A percentile compares a stretch with the other conserved stretches of the same genome.
These are phyloP conservation scores for Brotula barbata DNA, from an alignment of 2,797 vertebrate genomes.

Conservation along the genomic window DNA sequence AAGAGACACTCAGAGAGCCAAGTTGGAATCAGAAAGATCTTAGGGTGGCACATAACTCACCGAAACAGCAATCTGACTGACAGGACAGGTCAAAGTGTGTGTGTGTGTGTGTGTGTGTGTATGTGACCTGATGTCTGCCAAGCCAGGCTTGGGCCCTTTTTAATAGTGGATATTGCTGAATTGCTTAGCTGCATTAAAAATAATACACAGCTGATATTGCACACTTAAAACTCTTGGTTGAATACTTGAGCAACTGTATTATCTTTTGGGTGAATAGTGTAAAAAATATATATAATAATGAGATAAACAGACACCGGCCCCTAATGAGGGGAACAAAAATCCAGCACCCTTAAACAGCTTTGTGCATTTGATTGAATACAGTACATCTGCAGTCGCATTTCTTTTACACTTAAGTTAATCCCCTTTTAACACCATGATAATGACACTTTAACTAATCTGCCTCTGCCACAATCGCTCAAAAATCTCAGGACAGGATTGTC, in stretches of 20 bases:
- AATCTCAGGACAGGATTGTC: too few relatives aligned
- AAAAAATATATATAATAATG: neutral
- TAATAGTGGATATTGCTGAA: conserved; percentile 28
- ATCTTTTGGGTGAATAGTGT: neutral
- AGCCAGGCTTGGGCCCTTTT: conserved; percentile 56
- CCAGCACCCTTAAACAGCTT: conserved; percentile 7
- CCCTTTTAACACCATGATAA: neutral
- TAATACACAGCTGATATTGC: conserved; percentile 68
- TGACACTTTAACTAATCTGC: conserved; percentile 12
- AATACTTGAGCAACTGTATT: too few relatives aligned
- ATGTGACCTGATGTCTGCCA: conserved; percentile 6
- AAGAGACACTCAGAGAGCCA: conserved; percentile 52
- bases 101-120: neutral
- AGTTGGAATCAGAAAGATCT: too few relatives aligned
- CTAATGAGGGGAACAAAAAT: conserved; percentile 11
- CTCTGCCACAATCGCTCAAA: neutral
- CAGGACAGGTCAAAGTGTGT: conserved; percentile 9
- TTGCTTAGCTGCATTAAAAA: conserved; percentile 34
- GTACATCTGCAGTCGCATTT: conserved; percentile 10
- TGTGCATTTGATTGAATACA: conserved; percentile 20
- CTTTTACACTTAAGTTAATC: neutral
- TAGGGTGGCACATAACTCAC: conserved; percentile 26
- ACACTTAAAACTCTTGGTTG: conserved; percentile 43
- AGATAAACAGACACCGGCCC: neutral
- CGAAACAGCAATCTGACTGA: conserved; percentile 31